These are phyloP conservation scores for Brachyistius frenatus DNA, from an alignment of 2,113 vertebrate genomes.

Conservation along the genomic window DNA sequence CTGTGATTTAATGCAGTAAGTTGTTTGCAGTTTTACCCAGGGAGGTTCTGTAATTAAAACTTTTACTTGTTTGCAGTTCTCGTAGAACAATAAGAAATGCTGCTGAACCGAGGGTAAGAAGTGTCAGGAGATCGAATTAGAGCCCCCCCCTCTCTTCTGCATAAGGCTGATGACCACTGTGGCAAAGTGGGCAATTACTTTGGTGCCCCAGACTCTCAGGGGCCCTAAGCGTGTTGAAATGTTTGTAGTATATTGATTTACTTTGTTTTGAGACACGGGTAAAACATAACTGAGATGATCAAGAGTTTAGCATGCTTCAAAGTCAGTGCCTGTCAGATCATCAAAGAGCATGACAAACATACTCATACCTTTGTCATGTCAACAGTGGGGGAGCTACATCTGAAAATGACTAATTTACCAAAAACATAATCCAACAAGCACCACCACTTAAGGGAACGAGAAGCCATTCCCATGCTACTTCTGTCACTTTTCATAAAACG, in stretches of 20 bases:
- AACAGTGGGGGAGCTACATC: background rate
- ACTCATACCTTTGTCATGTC: background rate
- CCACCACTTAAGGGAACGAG: background rate
- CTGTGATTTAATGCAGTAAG: background rate
- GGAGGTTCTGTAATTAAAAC: background rate
- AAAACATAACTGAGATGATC: background rate
- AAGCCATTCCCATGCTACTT: background rate
- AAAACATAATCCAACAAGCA: background rate
- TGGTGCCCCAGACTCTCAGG: no score
- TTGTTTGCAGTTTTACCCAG: background rate
- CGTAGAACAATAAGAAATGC: background rate
- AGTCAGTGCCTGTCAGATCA: background rate
- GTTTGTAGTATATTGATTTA: background rate
- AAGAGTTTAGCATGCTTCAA: background rate
- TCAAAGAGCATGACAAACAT: background rate
- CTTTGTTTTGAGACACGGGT: background rate
- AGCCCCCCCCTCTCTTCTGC: no score
- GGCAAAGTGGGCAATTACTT: no score
- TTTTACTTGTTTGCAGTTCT: conserved; percentile 13
- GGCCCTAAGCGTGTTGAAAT: no score
- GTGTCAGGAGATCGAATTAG: background rate
- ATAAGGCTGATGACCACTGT: no score
- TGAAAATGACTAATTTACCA: background rate
- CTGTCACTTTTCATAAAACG: background rate
- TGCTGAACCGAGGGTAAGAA: background rate